phyloP scores from a whole-genome alignment of 2,113 vertebrate genomes.

The Vidua macroura region DNA sequence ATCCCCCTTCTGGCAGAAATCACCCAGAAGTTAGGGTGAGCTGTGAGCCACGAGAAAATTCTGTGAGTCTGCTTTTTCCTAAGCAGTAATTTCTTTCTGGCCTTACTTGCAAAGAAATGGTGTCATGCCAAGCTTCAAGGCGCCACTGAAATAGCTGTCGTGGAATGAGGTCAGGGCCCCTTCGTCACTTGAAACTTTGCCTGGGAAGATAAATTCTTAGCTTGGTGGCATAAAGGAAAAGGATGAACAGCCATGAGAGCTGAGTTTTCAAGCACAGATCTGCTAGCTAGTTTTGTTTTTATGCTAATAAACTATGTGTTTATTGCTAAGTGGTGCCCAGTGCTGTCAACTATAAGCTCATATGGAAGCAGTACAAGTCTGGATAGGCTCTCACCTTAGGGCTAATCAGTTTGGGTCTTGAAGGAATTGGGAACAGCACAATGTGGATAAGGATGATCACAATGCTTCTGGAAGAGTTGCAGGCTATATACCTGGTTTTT shows the following conservation, averaged over 20 bases:
- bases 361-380: conserved; percentile 19
- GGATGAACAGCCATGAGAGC: conserved; percentile 47
- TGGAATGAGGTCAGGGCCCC: conserved; percentile 17
- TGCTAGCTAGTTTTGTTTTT: not conserved
- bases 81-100: conserved; percentile 36
- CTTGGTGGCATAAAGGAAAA: conserved; percentile 47
- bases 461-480: conserved; percentile 43
- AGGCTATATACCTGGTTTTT: conserved; percentile 59
- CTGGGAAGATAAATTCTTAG: conserved; percentile 24
- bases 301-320: not conserved
- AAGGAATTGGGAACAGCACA: conserved; percentile 53
- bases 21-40: not conserved
- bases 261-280: conserved; percentile 35
- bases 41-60: not conserved
- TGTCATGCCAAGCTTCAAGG: conserved; percentile 48
- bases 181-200: conserved; percentile 31
- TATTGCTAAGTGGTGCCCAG: conserved; percentile 34
- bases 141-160: not conserved
- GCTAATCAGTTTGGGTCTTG: conserved; percentile 54
- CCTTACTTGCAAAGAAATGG: conserved; percentile 30
- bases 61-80: not conserved
- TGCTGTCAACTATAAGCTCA: conserved; percentile 19
- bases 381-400: conserved; percentile 51
- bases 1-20: not conserved
- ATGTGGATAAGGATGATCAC: conserved; percentile 56